Base-by-base conservation (phyloP, 2,888 invertebrate genomes). In the Lepidocyrtoides sp. region DNA sequence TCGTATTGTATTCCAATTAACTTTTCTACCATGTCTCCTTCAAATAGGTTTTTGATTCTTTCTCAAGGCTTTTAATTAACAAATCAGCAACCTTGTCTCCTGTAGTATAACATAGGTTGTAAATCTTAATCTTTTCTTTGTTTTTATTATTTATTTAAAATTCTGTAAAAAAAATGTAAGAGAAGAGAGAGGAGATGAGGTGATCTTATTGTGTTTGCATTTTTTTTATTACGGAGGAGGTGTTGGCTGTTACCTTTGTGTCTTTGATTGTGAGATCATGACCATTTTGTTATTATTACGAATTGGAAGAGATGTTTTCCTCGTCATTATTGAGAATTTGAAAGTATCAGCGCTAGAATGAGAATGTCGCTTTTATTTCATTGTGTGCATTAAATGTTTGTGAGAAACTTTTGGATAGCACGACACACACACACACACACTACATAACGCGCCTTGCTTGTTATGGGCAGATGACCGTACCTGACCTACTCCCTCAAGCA, bases 401-500 rank as follows among this genome's bases (percentile, higher is more conserved):
- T 12, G 26, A 69, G 29, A 48, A 79, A 20, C 63, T 63, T 14
- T 44, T 48, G 20, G 63, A 77, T 48, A 66, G 54, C 63, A 87
- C 44, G 63, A 63, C 48, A 75, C 23, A 44, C 44, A 41, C 4
- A 41, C 10, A 20, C 32, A n/a, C n/a, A n/a, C n/a, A n/a, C n/a
- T n/a, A n/a, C n/a, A n/a, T n/a, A 48, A 23, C 14, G 54, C 36
- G 51, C 20, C 12, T 79, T 54, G 48, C 87, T 87, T 20, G 66
- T 77, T 87, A 87, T 88, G 88, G 88, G 79, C 66, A 88, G 54
- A 79, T 69, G 88, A 54, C 69, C 69, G 88, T 88, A 81, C 88
- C 88, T 88, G 88, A 88, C 88, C 88, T 88, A 88, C 88, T 88
- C 88, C 88, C 88, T 88, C 66, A 69, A 88, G 88, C 69, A 41